Base-by-base conservation (phyloP, 2,888 invertebrate species). In the Beris chalybata region DNA sequence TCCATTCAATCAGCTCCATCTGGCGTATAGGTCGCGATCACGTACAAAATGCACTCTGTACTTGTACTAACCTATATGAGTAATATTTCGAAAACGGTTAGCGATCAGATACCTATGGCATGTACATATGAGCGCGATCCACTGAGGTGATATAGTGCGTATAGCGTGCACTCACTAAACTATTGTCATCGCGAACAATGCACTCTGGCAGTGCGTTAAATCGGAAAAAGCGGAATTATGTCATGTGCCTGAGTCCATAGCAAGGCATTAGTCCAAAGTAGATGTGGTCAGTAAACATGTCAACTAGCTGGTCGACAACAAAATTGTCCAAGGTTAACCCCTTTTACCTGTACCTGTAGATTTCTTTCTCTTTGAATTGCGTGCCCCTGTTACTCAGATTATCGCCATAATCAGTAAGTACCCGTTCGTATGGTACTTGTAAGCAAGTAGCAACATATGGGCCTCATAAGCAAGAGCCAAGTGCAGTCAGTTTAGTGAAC, bases 331-430 rank as follows among this genome's bases (percentile, higher is more conserved):
- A 75, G 75, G 75, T 74, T 72, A 75, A 75, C 75, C 73, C 75
- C 75, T 75, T 75, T 75, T 74, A 74, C 74, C 74, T 75, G 71
- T 74, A 74, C 74, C 74, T 75, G 71, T 11, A 12, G 52, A 61
- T 61, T 61, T 61, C 52, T 61, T 61, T 61, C 38, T 52, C 61
- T 52, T 50, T 43, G 31, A 59, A 59, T 47, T 59, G 58, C 58
- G 58, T 59, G 47, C 58, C 13, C 58, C 58, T 47, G 47, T 59
- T 47, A 45, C 56, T 56, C 47, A 6, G 11, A 59, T 48, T 59
- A 59, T 59, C 47, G 38, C 38, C 9, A 38, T 38, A 5, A 38
- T 38, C 5, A 38, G 9, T 38, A 38, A 38, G 38, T 38, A 38
- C 38, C 9, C 22, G 22, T 22, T 22, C 22, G 22, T 22, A 22